These are phyloP conservation scores for Luffia ferchaultella DNA, from an alignment of 2,888 invertebrate species.

Conservation along the genomic window DNA sequence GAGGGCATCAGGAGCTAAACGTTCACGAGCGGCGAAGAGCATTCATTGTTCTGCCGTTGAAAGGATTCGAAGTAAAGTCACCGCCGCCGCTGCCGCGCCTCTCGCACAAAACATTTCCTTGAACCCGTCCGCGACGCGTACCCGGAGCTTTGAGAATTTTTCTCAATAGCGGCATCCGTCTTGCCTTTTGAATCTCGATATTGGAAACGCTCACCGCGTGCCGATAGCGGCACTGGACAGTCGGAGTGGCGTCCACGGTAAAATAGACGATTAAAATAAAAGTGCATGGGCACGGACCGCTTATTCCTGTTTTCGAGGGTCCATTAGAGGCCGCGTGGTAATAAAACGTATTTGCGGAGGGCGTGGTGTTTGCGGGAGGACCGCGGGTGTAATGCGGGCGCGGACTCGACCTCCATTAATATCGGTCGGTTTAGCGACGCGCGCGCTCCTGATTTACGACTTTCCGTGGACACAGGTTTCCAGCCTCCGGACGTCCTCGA, in stretches of 20 bases:
- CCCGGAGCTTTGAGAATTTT: constrained; percentile 4
- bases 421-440: constrained; percentile 8
- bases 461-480: constrained; percentile 2
- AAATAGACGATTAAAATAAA: constrained; percentile 4
- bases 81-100: constrained; percentile 1
- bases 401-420: constrained; percentile 12
- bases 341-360: constrained; percentile 12
- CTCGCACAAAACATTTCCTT: constrained; percentile 5
- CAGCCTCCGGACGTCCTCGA: constrained; percentile 6
- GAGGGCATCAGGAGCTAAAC: constrained; percentile 1
- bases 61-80: constrained; percentile 6
- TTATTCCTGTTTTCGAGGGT: constrained; percentile 6
- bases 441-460: constrained; percentile 10
- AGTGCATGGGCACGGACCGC: constrained; percentile 2
- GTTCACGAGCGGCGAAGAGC: constrained; percentile 14
- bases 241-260: too few relatives aligned
- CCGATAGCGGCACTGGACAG: too few relatives aligned
- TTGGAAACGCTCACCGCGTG: neutral
- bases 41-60: constrained; percentile 9
- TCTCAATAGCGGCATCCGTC: neutral
- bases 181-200: neutral
- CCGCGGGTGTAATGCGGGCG: neutral
- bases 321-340: constrained; percentile 9
- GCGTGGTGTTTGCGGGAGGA: constrained; percentile 5
- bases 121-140: constrained; percentile 1